These are phyloP conservation scores for Hermaeophaga mercurialis DNA, from an alignment of 2,888 invertebrate genomes.

Conservation along the genomic window DNA sequence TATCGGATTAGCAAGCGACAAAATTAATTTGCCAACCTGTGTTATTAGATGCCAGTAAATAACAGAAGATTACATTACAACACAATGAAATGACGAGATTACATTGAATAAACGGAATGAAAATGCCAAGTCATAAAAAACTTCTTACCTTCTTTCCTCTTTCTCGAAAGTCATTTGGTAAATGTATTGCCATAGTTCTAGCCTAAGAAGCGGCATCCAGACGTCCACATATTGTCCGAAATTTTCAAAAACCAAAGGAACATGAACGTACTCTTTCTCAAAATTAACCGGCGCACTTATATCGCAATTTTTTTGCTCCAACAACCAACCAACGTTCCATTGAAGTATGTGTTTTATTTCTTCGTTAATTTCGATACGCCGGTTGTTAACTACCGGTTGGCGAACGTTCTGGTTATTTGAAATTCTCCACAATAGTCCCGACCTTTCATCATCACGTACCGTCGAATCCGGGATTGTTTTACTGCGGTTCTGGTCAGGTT, in stretches of 20 bases:
- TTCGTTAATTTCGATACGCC: constrained; percentile 49
- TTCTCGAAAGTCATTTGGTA: constrained; percentile 34
- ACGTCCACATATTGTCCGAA: constrained; percentile 66
- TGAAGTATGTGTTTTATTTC: constrained; percentile 63
- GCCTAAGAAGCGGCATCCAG: constrained; percentile 63
- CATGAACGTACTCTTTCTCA: constrained; percentile 56
- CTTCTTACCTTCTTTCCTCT: constrained; percentile 30
- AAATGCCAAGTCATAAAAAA: neutral
- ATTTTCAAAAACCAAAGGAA: constrained; percentile 62
- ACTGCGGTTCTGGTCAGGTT: neutral
- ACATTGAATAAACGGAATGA: neutral
- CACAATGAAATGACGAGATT: no score
- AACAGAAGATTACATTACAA: no score
- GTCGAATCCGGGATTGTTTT: constrained; percentile 24
- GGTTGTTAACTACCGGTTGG: constrained; percentile 16
- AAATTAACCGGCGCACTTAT: constrained; percentile 63
- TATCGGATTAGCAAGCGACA: no score
- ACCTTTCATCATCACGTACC: constrained; percentile 17
- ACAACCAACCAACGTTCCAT: constrained; percentile 73
- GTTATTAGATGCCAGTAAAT: no score
- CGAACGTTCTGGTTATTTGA: neutral
- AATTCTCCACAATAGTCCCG: constrained; percentile 23
- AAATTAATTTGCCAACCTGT: no score
- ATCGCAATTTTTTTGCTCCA: constrained; percentile 60
- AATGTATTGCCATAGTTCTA: constrained; percentile 67